Conservation (phyloP, 2,797 vertebrate genomes). For the Poeciliopsis presidionis region DNA sequence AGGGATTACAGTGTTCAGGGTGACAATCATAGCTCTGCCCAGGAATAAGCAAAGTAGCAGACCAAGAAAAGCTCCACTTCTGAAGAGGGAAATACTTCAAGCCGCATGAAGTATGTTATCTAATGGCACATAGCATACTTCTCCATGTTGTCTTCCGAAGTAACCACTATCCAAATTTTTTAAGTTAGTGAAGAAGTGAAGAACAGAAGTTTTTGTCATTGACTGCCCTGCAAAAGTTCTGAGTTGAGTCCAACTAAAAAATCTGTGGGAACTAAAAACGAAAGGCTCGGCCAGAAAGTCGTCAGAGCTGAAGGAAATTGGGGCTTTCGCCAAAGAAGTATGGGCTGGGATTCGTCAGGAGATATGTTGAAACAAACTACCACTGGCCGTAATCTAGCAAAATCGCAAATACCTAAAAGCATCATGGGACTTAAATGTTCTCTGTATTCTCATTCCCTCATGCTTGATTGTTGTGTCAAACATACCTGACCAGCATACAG, state of each 20-base stretch:
- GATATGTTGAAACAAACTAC: background rate
- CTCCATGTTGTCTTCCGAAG: background rate
- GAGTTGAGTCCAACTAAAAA: background rate
- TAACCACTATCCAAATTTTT: background rate
- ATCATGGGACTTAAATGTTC: background rate
- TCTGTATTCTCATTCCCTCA: background rate
- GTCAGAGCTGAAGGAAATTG: background rate
- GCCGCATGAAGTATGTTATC: background rate
- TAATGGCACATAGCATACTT: background rate
- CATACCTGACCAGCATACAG: background rate
- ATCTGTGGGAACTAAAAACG: background rate
- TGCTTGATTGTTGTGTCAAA: background rate
- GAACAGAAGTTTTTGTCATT: no score
- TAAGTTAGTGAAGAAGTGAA: background rate
- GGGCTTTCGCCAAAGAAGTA: background rate
- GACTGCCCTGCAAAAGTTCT: background rate
- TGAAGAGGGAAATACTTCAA: background rate
- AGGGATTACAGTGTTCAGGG: background rate
- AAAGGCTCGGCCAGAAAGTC: background rate
- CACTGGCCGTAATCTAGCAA: background rate
- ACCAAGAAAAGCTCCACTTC: background rate
- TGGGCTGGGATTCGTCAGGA: background rate
- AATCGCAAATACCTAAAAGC: background rate
- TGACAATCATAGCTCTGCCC: background rate
- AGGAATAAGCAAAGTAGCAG: background rate